Conservation (phyloP, 2,797 vertebrate species). For the Pygocentrus nattereri region DNA sequence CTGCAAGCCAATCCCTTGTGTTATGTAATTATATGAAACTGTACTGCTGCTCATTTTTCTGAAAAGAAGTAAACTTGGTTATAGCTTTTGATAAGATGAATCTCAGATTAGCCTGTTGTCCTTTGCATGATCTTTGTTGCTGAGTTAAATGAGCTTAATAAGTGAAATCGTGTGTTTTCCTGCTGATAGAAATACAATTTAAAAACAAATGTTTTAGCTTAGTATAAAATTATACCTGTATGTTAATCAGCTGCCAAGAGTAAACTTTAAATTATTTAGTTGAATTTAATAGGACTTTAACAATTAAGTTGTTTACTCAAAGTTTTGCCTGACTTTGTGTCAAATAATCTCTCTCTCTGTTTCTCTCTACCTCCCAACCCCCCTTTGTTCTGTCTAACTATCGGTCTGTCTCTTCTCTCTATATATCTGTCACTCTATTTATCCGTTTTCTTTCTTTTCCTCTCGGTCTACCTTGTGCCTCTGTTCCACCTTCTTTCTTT, state of each 20-base stretch:
- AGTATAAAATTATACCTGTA: background rate
- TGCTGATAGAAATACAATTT: background rate
- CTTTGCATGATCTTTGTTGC: background rate
- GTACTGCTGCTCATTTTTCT: no score
- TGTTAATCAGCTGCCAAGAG: background rate
- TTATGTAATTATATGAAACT: no score
- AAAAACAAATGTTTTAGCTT: background rate
- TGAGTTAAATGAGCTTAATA: background rate
- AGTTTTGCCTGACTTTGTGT: background rate
- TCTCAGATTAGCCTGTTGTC: background rate
- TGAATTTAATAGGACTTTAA: no score
- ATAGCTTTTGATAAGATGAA: background rate
- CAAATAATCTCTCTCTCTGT: background rate
- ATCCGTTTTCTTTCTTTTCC: slow-evolving; percentile 41
- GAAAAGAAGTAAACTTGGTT: background rate
- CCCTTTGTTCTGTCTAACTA: background rate
- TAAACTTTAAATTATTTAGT: no score
- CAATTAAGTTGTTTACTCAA: background rate
- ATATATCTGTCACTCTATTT: background rate
- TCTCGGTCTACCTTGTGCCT: background rate
- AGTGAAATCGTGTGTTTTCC: background rate
- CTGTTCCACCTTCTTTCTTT: background rate
- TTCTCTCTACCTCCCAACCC: background rate
- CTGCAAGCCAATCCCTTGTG: no score
- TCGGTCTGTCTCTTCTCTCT: background rate